These are phyloP conservation scores for Rhadina sibilatrix DNA, from an alignment of 2,113 vertebrate genomes.

Conservation along the genomic window DNA sequence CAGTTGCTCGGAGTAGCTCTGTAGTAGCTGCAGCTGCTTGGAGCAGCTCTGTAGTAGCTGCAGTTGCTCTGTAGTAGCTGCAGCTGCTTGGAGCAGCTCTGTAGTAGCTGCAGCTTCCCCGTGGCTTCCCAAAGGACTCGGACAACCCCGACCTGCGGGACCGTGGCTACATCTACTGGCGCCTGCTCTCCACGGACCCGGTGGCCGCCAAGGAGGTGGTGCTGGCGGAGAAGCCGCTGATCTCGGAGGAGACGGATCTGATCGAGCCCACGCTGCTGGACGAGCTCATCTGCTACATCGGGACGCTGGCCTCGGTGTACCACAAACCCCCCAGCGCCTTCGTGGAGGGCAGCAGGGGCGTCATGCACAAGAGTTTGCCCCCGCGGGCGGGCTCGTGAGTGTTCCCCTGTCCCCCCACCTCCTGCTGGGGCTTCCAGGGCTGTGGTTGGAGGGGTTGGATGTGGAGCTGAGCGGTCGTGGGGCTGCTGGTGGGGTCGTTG, in stretches of 20 bases:
- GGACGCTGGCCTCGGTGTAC: slow-evolving; percentile 94
- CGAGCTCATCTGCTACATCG: slow-evolving; percentile 97
- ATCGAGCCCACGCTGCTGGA: slow-evolving; percentile 96
- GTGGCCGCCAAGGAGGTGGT: slow-evolving; percentile 98
- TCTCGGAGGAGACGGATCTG: slow-evolving; percentile 96
- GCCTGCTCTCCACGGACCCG: slow-evolving; percentile 96
- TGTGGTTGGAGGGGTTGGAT: background rate
- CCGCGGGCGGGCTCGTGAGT: slow-evolving; percentile 92
- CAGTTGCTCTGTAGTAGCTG: too few relatives aligned
- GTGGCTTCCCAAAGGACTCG: slow-evolving; percentile 79
- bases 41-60: background rate
- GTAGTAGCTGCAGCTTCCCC: background rate
- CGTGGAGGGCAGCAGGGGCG: slow-evolving; percentile 93
- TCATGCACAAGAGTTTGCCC: slow-evolving; percentile 89
- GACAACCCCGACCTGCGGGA: slow-evolving; percentile 97
- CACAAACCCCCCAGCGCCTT: slow-evolving; percentile 98
- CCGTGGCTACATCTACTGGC: slow-evolving; percentile 98
- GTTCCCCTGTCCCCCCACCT: accelerated
- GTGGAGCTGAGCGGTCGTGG: accelerated
- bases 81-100: background rate
- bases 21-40: too few relatives aligned
- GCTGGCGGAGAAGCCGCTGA: slow-evolving; percentile 94
- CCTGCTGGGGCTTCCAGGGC: accelerated
- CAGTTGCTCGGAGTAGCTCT: too few relatives aligned
- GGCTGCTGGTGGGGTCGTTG: background rate